Evolutionary conservation across 2,888 invertebrate species (phyloP).

Genomic region (Heteromurus nitidus): DNA sequence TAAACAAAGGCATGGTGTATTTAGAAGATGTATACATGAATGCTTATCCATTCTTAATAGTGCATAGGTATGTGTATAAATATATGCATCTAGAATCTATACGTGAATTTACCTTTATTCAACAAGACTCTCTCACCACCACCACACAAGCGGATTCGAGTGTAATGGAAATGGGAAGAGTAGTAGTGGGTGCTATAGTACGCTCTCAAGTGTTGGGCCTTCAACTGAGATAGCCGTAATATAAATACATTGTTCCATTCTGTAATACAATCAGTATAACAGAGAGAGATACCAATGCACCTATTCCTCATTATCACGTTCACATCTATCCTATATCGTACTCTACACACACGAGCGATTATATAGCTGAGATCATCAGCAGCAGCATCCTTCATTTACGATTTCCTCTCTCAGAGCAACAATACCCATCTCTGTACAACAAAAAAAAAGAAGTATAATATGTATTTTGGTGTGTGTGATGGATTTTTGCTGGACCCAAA

Average conservation of each 20-base stretch:
- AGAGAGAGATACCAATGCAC: background rate
- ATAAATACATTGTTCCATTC: background rate
- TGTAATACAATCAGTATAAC: background rate
- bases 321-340: background rate
- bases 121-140: background rate
- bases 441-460: background rate
- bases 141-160: background rate
- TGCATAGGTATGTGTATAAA: too few species aligned
- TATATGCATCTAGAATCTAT: too few species aligned
- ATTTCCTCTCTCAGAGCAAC: background rate
- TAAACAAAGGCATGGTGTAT: background rate
- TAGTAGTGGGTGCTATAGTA: background rate
- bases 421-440: background rate
- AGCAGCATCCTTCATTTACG: conserved; percentile 2
- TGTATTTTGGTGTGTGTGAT: background rate
- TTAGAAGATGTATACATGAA: background rate
- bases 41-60: too few species aligned
- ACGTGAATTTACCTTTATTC: too few species aligned
- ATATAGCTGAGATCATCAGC: background rate
- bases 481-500: background rate
- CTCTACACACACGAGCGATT: background rate
- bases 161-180: background rate
- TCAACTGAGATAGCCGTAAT: background rate
- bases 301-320: background rate
- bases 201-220: background rate